Base-by-base conservation (phyloP, 2,888 invertebrate species). In the Rugalucina vietnamica region DNA sequence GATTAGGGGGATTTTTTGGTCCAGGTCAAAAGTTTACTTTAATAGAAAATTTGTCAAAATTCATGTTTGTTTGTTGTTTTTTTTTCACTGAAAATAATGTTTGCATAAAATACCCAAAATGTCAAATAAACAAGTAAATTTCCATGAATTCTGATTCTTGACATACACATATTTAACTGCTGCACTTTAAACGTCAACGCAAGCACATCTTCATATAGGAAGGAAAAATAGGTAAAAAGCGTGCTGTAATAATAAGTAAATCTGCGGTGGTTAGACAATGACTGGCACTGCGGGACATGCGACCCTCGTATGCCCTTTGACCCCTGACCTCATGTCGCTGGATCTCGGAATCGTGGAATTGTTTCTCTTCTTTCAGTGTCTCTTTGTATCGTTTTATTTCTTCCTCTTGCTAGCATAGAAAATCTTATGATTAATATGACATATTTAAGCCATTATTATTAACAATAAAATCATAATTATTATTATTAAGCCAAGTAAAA, bases 311-410 rank as follows among this genome's bases (percentile, higher is more conserved):
- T 32, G 60, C 18, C 57, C 57, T 24, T 14, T 50, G 24, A n/a
- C n/a, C 3, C 39, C 60, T 81, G 76, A 90, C 90, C 90, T 90
- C 74, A 57, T 88, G 90, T 69, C 73, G 84, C 43, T 86, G 73
- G n/a, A 90, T 88, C 81, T 90, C 88, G 18, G 78, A 73, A 34
- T 82, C 82, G 76, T 90, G 90, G 65, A 84, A 88, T 24, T 86
- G 57, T 1, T 85, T 78, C 29, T 90, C 88, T 69, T 89, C 88
- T n/a, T 85, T 60, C 32, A 85, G 50, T 27, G 75, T 70, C 24
- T 88, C 79, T 65, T 81, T 81, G 54, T 88, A 65, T 1, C 84
- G 82, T 24, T 81, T 71, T n/a, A 90, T 60, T 79, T 90, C 89
- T 37, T 90, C 34, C 1, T 83, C 76, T 89, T 85, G 85, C 90